Percentiles rank a stretch among this genome's conserved stretches.
Conservation (phyloP, 35 echinoderm and acorn worm genomes). For the Anneissia japonica region DNA sequence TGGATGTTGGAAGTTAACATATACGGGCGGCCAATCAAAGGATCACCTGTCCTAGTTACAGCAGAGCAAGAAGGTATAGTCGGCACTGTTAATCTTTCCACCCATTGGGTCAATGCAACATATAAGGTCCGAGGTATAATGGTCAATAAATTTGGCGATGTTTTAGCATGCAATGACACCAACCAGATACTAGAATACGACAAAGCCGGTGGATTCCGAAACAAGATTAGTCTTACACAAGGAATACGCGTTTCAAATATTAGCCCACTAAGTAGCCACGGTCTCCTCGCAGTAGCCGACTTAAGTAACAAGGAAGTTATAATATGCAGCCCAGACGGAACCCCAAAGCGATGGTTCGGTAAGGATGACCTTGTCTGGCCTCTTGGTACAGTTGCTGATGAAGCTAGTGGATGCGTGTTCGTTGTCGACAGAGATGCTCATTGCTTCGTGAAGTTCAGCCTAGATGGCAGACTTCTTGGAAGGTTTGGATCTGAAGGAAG, state of each 20-base stretch:
- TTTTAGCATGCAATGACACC: not conserved
- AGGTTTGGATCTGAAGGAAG: not conserved
- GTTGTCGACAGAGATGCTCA: not conserved
- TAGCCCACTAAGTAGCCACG: not conserved
- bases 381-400: not conserved
- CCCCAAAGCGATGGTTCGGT: not conserved
- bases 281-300: not conserved
- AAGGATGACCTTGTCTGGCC: not conserved
- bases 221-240: not conserved
- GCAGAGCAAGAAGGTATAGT: not conserved
- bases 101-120: not conserved
- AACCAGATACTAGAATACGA: not conserved
- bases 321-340: not conserved
- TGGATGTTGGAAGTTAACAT: not conserved
- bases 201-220: not conserved
- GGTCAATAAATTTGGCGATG: not conserved
- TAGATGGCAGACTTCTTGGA: not conserved
- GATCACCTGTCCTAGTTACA: not conserved
- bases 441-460: not conserved
- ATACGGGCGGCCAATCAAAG: not conserved
- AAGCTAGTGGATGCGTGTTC: not conserved
- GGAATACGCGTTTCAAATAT: not conserved
- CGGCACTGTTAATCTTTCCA: not conserved
- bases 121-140: not conserved
- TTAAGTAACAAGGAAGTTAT: not conserved